Evolutionary conservation across 2,888 invertebrate species (phyloP).

Genomic region (Troides helena): DNA sequence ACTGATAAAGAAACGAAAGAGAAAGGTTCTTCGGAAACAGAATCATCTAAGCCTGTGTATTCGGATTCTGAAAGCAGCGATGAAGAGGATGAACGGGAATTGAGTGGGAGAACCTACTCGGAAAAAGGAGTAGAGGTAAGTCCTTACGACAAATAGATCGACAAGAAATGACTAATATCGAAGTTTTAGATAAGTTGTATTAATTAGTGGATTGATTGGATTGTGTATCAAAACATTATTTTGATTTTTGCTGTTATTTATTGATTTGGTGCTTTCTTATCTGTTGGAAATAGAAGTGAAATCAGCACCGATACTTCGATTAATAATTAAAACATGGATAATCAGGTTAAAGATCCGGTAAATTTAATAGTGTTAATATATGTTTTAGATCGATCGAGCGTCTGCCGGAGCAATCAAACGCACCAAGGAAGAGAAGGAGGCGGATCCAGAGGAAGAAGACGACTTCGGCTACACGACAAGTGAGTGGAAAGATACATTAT

Average conservation of each 20-base stretch:
- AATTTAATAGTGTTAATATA: neutral
- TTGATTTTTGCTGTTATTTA: too few species aligned
- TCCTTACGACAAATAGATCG: neutral
- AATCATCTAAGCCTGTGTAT: slow-evolving; percentile 66
- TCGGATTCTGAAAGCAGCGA: slow-evolving; percentile 82
- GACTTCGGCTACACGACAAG: slow-evolving; percentile 96
- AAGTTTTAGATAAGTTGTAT: too few species aligned
- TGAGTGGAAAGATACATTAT: slow-evolving; percentile 84
- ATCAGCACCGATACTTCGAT: neutral
- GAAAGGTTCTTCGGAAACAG: slow-evolving; percentile 38
- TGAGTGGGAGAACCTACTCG: slow-evolving; percentile 89
- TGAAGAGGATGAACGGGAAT: slow-evolving; percentile 87
- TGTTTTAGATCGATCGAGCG: slow-evolving; percentile 88
- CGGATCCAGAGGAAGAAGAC: slow-evolving; percentile 93
- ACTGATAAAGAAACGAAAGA: slow-evolving; percentile 48
- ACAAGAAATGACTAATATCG: too few species aligned
- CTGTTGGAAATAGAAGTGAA: too few species aligned
- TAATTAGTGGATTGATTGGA: too few species aligned
- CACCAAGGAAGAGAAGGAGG: slow-evolving; percentile 86
- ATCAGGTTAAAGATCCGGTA: neutral
- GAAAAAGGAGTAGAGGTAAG: slow-evolving; percentile 87
- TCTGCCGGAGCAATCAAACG: slow-evolving; percentile 92
- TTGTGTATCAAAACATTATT: too few species aligned
- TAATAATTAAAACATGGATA: neutral
- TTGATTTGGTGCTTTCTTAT: too few species aligned